phyloP scores from a whole-genome alignment of 1,140 invertebrate genomes.

The Calycopis cecrops region DNA sequence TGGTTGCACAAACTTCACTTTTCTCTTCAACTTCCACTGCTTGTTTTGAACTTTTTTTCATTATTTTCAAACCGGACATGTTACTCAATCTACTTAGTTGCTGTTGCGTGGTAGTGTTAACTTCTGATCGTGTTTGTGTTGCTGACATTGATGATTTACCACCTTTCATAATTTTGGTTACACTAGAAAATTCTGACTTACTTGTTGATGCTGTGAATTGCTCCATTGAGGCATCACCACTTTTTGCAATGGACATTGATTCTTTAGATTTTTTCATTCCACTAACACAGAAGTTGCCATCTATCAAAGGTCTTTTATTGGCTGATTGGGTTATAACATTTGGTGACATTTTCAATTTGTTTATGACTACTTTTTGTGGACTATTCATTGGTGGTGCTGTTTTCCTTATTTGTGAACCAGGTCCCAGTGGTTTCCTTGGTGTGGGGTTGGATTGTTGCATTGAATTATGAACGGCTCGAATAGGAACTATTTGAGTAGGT shows the following conservation, averaged over 20 bases:
- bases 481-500: slow-evolving; percentile 43
- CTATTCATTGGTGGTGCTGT: slow-evolving; percentile 23
- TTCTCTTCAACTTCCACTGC: slow-evolving; percentile 42
- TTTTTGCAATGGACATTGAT: slow-evolving; percentile 26
- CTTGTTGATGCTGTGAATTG: slow-evolving; percentile 40
- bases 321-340: slow-evolving; percentile 29
- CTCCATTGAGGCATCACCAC: slow-evolving; percentile 32
- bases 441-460: slow-evolving; percentile 15
- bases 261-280: slow-evolving; percentile 64
- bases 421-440: slow-evolving; percentile 29
- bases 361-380: slow-evolving; percentile 32
- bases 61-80: slow-evolving; percentile 48
- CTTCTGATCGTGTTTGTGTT: slow-evolving; percentile 45
- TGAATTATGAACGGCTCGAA: slow-evolving; percentile 17
- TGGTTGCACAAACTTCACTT: slow-evolving; percentile 35
- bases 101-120: slow-evolving; percentile 31
- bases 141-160: slow-evolving; percentile 42
- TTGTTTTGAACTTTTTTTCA: slow-evolving; percentile 49
- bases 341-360: slow-evolving; percentile 50
- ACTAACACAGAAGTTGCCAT: slow-evolving; percentile 41
- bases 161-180: slow-evolving; percentile 44
- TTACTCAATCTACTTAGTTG: slow-evolving; percentile 35
- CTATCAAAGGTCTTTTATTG: slow-evolving; percentile 35
- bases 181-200: slow-evolving; percentile 43
- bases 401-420: slow-evolving; percentile 36